Evolutionary conservation across 2,113 vertebrate species (phyloP).

Genomic region (Oncorhynchus nerka): DNA sequence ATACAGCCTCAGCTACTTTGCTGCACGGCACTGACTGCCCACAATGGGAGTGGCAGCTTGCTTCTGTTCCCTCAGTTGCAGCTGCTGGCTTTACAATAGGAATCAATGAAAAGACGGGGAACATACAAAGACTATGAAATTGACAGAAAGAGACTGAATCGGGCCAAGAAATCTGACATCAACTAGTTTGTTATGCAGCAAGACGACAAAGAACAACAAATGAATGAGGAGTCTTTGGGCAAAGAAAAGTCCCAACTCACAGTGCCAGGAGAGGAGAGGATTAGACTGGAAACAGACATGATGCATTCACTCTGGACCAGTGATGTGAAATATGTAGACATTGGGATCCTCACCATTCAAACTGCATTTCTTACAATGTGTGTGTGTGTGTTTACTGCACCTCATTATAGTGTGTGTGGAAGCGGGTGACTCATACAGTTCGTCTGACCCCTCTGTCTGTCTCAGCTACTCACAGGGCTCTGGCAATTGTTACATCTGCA

Average conservation of each 20-base stretch:
- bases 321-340: not conserved
- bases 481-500: constrained; percentile 31
- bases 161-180: constrained; percentile 41
- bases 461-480: constrained; percentile 32
- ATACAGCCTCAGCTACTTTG: constrained; percentile 8
- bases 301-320: constrained; percentile 4
- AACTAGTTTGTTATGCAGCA: constrained; percentile 32
- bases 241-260: constrained; percentile 3
- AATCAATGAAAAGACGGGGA: constrained; percentile 45
- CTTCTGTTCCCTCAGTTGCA: constrained; percentile 41
- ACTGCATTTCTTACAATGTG: not conserved
- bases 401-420: constrained; percentile 6
- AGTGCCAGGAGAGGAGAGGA: too few relatives aligned
- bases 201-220: not conserved
- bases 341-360: not conserved
- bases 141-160: constrained; percentile 42
- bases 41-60: constrained; percentile 40
- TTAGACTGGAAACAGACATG: too few relatives aligned
- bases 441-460: constrained; percentile 30
- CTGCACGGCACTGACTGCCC: constrained; percentile 43
- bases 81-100: constrained; percentile 56
- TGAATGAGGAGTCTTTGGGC: not conserved
- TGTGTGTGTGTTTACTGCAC: not conserved
- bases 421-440: constrained; percentile 10
- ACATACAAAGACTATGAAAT: constrained; percentile 41